Percentiles rank a stretch among this genome's conserved stretches.
phyloP scores from a whole-genome alignment of 1,140 invertebrate genomes.

The Teleopsis dalmanni region DNA sequence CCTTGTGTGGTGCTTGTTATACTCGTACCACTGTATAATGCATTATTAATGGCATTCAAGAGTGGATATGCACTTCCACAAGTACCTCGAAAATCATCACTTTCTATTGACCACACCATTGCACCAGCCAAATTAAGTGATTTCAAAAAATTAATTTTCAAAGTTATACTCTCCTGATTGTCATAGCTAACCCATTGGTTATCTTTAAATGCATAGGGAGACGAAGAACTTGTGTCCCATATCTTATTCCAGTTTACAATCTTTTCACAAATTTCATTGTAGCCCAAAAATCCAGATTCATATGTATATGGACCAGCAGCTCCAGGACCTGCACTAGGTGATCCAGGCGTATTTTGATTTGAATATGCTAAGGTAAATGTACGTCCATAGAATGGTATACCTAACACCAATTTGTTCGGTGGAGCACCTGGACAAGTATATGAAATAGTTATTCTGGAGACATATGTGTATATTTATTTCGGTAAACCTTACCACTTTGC shows the following conservation, averaged over 20 bases:
- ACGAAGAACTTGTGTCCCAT: constrained; percentile 27
- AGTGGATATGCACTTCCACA: constrained; percentile 26
- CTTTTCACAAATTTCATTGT: constrained; percentile 58
- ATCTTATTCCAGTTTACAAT: constrained; percentile 15
- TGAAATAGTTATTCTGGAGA: too few relatives aligned
- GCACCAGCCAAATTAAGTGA: constrained; percentile 47
- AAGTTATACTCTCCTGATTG: constrained; percentile 34
- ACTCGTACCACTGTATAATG: neutral
- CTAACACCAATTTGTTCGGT: constrained; percentile 57
- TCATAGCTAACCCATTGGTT: constrained; percentile 47
- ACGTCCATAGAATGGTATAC: constrained; percentile 61
- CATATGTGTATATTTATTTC: neutral
- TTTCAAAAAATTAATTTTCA: constrained; percentile 36
- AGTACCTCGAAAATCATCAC: constrained; percentile 50
- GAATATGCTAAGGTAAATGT: constrained; percentile 53
- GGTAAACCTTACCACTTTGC: constrained; percentile 33
- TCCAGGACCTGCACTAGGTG: constrained; percentile 41
- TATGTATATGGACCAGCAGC: constrained; percentile 59
- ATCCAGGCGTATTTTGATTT: constrained; percentile 46
- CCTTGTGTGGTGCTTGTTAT: neutral
- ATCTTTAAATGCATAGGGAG: constrained; percentile 38
- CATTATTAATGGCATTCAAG: neutral
- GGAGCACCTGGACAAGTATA: constrained; percentile 48
- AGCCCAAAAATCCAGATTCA: constrained; percentile 63
- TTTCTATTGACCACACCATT: constrained; percentile 58